These are phyloP conservation scores for Trachelus troglodyta DNA, from an alignment of 2,888 invertebrate species.

Conservation along the genomic window DNA sequence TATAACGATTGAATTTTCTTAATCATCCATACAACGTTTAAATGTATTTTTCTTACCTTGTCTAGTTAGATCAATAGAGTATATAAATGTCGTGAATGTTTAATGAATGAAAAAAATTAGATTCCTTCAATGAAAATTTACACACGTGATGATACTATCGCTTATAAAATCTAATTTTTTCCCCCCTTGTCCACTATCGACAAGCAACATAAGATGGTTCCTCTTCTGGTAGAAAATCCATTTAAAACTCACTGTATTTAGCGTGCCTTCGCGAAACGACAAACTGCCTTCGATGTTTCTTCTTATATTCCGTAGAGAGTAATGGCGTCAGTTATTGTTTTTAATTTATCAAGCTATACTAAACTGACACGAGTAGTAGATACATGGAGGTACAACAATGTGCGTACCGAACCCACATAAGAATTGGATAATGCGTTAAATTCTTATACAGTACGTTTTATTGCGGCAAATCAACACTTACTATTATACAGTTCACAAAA, in stretches of 20 bases:
- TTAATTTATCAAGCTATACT: background rate
- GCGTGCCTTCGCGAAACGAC: slow-evolving; percentile 37
- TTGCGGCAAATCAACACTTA: background rate
- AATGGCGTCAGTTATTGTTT: background rate
- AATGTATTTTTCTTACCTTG: slow-evolving; percentile 55
- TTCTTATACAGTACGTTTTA: background rate
- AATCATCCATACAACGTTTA: slow-evolving; percentile 46
- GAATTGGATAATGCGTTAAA: background rate
- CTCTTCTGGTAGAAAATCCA: slow-evolving; percentile 25
- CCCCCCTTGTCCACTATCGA: background rate
- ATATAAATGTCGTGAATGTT: slow-evolving; percentile 9
- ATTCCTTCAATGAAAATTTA: background rate
- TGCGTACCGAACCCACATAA: background rate
- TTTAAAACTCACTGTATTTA: slow-evolving; percentile 21
- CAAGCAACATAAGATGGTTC: background rate
- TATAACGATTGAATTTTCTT: slow-evolving; percentile 30
- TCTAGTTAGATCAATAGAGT: slow-evolving; percentile 9
- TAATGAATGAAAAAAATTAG: background rate
- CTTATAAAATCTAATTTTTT: background rate
- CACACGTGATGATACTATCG: background rate
- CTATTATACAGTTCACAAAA: background rate
- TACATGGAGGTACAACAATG: background rate
- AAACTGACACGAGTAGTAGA: background rate
- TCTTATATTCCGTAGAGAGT: background rate
- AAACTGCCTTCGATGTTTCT: slow-evolving; percentile 35